Base-by-base conservation (phyloP, 2,888 invertebrate species). In the Seira ritae region DNA sequence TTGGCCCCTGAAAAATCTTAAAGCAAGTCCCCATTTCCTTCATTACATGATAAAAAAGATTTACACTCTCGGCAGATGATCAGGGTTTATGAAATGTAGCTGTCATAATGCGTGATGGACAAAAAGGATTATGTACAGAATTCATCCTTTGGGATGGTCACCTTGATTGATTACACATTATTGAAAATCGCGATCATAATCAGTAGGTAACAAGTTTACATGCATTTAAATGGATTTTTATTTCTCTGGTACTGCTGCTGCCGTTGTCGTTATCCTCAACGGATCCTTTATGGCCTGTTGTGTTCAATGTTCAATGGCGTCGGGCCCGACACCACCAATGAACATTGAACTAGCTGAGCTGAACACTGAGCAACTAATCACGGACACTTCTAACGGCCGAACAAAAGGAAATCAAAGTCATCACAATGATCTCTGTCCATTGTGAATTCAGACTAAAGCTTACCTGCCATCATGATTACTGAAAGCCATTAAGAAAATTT, bases 101-200 rank as follows among this genome's bases (percentile, higher is more conserved):
- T 81, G 81, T 76, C 81, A 81, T 75, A 76, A 70, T 71, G 70
- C 75, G 80, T 81, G 81, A 81, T 76, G 81, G 81, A 81, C 81
- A 81, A 81, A 81, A 71, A 71, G 76, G 42, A 8, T 60, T 60
- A n/a, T n/a, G n/a, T n/a, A n/a, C n/a, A n/a, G n/a, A n/a, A n/a
- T 60, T 60, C 60, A 15, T n/a, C n/a, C 60, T 60, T 76, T 67
- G 65, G n/a, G 60, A 60, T 60, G 60, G 82, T 81, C 72, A 72
- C 82, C 82, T 82, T 82, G 82, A 82, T 82, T 82, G 82, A 82
- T 82, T 77, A 31, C 62, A 37, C 70, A 60, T 60, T 60, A 60
- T 60, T 60, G 60, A 60, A 60, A 60, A n/a, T 60, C 17, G n/a
- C 17, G 17, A 60, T 60, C 42, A 42, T 42, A n/a, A n/a, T n/a